Evolutionary conservation across 2,797 vertebrate genomes (phyloP).

Genomic region (Anguilla obscura): DNA sequence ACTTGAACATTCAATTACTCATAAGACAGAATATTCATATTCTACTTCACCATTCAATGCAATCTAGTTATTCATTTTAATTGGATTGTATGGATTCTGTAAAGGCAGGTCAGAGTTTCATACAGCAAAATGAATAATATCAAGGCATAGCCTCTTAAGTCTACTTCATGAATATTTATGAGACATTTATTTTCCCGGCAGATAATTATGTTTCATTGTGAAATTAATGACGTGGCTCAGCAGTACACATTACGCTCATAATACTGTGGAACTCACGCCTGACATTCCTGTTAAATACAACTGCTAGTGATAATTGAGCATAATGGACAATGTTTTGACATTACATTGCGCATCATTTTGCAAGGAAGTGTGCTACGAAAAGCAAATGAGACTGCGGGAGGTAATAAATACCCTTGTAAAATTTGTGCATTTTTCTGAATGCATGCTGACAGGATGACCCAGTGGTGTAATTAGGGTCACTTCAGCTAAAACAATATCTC

Average conservation of each 20-base stretch:
- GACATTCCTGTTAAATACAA: neutral
- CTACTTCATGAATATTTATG: neutral
- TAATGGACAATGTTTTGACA: neutral
- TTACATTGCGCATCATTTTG: neutral
- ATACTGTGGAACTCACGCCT: neutral
- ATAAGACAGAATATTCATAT: neutral
- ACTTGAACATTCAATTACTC: neutral
- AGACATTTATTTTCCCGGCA: neutral
- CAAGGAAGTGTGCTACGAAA: neutral
- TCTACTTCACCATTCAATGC: neutral
- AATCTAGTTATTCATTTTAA: neutral
- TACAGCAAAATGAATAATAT: neutral
- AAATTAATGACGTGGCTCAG: neutral
- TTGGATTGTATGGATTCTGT: neutral
- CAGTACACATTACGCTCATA: neutral
- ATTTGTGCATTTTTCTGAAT: neutral
- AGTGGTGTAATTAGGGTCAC: neutral
- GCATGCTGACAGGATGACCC: neutral
- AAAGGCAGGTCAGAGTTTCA: neutral
- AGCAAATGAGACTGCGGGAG: neutral
- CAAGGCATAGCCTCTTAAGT: neutral
- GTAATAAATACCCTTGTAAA: neutral
- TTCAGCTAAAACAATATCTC: neutral
- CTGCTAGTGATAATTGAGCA: neutral
- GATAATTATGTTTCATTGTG: neutral